Percentiles rank a stretch among this genome's conserved stretches.
These are phyloP conservation scores for Argentina silus DNA, from an alignment of 2,797 vertebrate genomes.

Conservation along the genomic window DNA sequence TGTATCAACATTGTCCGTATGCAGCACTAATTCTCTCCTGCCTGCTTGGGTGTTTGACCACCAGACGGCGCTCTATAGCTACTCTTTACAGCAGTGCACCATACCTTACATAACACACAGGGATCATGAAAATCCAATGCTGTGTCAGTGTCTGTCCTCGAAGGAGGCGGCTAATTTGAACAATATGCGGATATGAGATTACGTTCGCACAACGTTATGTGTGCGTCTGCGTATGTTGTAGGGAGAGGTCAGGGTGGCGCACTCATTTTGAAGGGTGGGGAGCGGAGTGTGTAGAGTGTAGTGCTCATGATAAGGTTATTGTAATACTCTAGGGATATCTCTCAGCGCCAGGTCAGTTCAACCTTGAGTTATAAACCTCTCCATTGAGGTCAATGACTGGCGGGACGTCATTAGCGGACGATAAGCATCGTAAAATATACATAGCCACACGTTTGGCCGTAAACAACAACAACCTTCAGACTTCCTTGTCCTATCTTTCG, in stretches of 20 bases:
- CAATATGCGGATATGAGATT: conserved; percentile 35
- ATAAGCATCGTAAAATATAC: neutral
- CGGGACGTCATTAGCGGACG: no score
- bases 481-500: neutral
- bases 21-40: neutral
- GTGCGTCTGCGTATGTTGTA: conserved; percentile 25
- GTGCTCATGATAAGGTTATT: conserved; percentile 15
- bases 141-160: conserved; percentile 41
- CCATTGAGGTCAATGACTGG: neutral
- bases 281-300: neutral
- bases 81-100: conserved; percentile 15
- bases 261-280: conserved; percentile 18
- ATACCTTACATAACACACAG: conserved; percentile 38
- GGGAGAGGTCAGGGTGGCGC: conserved; percentile 24
- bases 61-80: conserved; percentile 38
- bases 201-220: conserved; percentile 36
- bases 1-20: conserved; percentile 4
- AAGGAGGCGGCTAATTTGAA: conserved; percentile 34
- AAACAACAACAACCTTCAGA: neutral
- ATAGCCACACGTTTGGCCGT: no score
- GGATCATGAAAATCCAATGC: conserved; percentile 41
- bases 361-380: conserved; percentile 15
- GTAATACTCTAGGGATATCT: conserved; percentile 1
- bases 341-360: neutral
- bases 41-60: conserved; percentile 30